phyloP scores from a whole-genome alignment of 2,113 vertebrate genomes.

The Halcyon senegalensis region DNA sequence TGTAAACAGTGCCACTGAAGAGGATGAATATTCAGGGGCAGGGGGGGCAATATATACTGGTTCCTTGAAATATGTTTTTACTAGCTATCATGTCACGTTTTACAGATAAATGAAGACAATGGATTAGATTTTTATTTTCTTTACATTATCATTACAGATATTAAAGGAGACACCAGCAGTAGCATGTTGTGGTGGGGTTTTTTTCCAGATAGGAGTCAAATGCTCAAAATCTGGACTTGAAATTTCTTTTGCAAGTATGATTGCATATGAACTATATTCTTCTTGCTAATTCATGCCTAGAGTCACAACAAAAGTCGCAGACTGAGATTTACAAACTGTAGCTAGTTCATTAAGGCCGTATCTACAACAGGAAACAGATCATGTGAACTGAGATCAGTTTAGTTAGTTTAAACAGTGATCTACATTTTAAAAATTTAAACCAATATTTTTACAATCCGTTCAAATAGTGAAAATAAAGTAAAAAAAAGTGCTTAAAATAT shows the following conservation, averaged over 20 bases:
- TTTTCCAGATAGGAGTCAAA: not conserved
- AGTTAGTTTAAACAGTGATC: not conserved
- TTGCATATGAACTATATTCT: not conserved
- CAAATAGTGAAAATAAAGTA: not conserved
- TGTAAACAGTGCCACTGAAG: not conserved
- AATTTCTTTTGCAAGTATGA: not conserved
- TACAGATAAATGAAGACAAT: not conserved
- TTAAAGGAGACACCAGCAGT: not conserved
- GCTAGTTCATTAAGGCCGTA: not conserved
- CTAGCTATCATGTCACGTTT: not conserved
- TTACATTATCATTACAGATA: not conserved
- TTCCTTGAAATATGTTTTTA: not conserved
- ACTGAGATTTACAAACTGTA: not conserved
- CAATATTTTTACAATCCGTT: not conserved
- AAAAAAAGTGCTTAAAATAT: not conserved
- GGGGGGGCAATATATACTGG: no score
- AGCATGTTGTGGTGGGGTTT: not conserved
- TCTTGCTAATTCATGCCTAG: not conserved
- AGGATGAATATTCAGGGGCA: not conserved
- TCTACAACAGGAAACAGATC: not conserved
- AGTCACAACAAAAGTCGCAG: not conserved
- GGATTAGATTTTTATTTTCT: not conserved
- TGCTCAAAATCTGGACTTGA: not conserved
- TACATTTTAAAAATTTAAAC: not conserved
- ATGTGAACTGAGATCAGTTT: not conserved